A percentile compares a stretch with the other conserved stretches of the same genome.
Conservation (phyloP, 2,797 vertebrate species). For the Onychomys torridus region DNA sequence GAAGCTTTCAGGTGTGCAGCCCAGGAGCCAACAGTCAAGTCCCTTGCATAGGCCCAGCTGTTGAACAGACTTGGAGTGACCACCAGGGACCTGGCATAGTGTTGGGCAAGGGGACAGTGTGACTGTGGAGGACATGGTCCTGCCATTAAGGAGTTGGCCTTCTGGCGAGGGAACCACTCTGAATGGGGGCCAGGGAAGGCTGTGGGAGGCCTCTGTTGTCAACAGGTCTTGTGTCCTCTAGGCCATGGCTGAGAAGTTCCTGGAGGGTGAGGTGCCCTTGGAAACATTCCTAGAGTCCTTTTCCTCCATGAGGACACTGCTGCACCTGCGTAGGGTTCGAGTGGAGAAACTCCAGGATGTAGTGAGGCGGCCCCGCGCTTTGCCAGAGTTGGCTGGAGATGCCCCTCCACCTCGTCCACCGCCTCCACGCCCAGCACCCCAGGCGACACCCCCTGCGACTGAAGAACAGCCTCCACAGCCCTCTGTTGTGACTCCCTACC, state of each 20-base stretch:
- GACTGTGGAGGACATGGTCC: not conserved
- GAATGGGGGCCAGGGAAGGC: not conserved
- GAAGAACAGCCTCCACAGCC: constrained; percentile 77
- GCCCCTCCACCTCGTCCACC: constrained; percentile 71
- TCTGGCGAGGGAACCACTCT: not conserved
- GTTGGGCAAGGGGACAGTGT: accelerated
- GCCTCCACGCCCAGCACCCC: constrained; percentile 83
- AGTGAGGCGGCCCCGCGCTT: constrained; percentile 86
- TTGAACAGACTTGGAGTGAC: accelerated
- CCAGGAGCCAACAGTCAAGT: not conserved
- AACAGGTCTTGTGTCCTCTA: constrained; percentile 77
- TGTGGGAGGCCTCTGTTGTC: not conserved
- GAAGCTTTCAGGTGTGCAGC: not conserved
- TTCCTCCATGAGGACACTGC: constrained; percentile 90
- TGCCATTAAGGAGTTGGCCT: not conserved
- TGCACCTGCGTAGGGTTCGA: constrained; percentile 93
- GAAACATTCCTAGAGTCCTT: constrained; percentile 95
- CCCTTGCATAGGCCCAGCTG: not conserved
- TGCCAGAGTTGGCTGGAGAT: constrained; percentile 57
- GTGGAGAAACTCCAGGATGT: constrained; percentile 96
- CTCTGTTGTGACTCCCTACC: constrained; percentile 86
- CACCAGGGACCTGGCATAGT: not conserved
- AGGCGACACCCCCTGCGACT: constrained; percentile 76
- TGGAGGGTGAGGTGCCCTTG: constrained; percentile 92
- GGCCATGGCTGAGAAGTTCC: constrained; percentile 94